These are phyloP conservation scores for Caenorhabditis angaria DNA, from an alignment of 2,888 invertebrate species.

Conservation along the genomic window DNA sequence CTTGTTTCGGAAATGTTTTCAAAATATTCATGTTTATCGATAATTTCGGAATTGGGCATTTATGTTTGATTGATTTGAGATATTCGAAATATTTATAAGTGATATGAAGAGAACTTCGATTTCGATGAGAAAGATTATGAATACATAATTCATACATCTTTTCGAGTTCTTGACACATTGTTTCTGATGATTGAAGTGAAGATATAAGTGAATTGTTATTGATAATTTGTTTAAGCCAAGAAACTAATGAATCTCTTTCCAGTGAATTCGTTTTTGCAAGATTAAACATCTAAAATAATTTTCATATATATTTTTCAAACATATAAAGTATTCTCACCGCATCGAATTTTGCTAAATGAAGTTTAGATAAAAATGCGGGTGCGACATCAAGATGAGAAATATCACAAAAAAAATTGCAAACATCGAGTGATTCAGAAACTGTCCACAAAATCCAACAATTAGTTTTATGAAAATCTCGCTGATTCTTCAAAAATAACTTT, in stretches of 20 bases:
- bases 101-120: slow-evolving; percentile 16
- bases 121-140: slow-evolving; percentile 16
- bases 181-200: slow-evolving; percentile 16
- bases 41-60: slow-evolving; percentile 20
- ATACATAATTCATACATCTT: slow-evolving; percentile 32
- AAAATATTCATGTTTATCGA: slow-evolving; percentile 14
- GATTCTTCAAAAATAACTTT: slow-evolving; percentile 23
- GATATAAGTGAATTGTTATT: not conserved
- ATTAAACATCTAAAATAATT: slow-evolving; percentile 6
- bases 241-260: slow-evolving; percentile 7
- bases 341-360: slow-evolving; percentile 31
- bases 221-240: slow-evolving; percentile 33
- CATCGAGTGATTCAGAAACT: slow-evolving; percentile 23
- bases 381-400: slow-evolving; percentile 36
- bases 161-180: slow-evolving; percentile 27
- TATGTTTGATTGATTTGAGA: slow-evolving; percentile 20
- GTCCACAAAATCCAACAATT: slow-evolving; percentile 42
- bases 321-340: slow-evolving; percentile 5
- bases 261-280: slow-evolving; percentile 33
- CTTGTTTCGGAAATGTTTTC: slow-evolving; percentile 23
- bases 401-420: slow-evolving; percentile 30
- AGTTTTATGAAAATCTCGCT: slow-evolving; percentile 22
- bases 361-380: slow-evolving; percentile 19
- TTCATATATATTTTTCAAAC: too few species aligned
- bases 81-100: slow-evolving; percentile 25